Percentiles rank a stretch among this genome's conserved stretches.
phyloP scores from a whole-genome alignment of 2,888 invertebrate genomes.

The Cantharis nigra region DNA sequence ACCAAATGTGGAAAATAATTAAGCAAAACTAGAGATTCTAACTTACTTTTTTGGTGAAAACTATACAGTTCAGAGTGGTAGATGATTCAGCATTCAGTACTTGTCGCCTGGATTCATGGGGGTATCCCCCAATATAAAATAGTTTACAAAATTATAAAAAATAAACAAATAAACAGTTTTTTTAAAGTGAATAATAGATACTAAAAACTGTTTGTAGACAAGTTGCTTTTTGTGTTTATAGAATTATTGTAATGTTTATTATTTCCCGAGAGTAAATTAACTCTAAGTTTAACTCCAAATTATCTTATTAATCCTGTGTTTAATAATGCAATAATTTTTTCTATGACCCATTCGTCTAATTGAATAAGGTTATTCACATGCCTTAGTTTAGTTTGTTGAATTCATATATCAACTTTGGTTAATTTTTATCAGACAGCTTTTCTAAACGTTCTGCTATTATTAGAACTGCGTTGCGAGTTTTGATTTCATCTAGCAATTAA shows the following conservation, averaged over 20 bases:
- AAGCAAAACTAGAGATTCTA: no score
- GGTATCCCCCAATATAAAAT: no score
- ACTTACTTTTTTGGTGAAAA: no score
- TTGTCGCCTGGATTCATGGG: no score
- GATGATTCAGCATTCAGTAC: no score
- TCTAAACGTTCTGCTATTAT: background rate
- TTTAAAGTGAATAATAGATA: background rate
- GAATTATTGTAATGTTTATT: background rate
- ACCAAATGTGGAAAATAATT: background rate
- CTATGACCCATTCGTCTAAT: background rate
- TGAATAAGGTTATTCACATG: background rate
- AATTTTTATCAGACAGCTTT: background rate
- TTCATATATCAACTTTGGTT: background rate
- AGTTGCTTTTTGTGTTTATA: background rate
- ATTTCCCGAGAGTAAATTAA: background rate
- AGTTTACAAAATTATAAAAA: no score
- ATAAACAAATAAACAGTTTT: no score
- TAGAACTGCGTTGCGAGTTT: background rate
- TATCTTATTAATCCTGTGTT: background rate
- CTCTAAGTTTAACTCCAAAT: background rate
- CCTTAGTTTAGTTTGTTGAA: background rate
- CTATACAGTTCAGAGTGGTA: no score
- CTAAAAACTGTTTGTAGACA: background rate
- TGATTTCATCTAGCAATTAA: background rate
- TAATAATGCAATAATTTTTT: background rate